phyloP scores from a whole-genome alignment of 1,140 invertebrate genomes.

The Achroia grisella region DNA sequence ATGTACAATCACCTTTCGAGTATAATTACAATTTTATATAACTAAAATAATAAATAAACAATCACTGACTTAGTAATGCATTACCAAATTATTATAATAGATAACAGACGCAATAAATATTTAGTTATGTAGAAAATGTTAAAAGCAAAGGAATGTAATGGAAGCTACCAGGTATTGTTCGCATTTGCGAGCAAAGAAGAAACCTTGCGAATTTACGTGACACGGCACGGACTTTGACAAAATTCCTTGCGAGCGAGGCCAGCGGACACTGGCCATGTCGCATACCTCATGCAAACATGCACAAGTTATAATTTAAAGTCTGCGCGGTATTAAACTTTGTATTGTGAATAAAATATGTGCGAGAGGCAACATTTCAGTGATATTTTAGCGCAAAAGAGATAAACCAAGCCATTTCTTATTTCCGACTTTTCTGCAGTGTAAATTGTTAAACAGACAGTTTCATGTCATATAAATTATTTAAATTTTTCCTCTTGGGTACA shows the following conservation, averaged over 20 bases:
- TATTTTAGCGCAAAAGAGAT: slow-evolving; percentile 12
- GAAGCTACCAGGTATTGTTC: slow-evolving; percentile 1
- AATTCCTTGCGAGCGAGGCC: slow-evolving; percentile 39
- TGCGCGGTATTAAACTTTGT: slow-evolving; percentile 35
- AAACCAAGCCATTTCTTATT: slow-evolving; percentile 17
- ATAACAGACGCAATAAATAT: background rate
- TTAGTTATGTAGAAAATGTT: background rate
- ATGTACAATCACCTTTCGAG: no score
- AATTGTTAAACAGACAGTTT: slow-evolving; percentile 38
- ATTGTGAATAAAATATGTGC: slow-evolving; percentile 6
- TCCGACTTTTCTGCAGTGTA: slow-evolving; percentile 30
- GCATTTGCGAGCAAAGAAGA: slow-evolving; percentile 5
- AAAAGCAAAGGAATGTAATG: background rate
- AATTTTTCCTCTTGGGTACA: no score
- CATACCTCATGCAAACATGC: slow-evolving; percentile 51
- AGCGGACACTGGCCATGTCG: slow-evolving; percentile 39
- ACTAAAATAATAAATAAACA: no score
- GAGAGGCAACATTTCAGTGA: slow-evolving; percentile 3
- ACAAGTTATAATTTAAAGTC: slow-evolving; percentile 51
- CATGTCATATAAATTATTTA: slow-evolving; percentile 52
- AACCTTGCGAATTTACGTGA: slow-evolving; percentile 34
- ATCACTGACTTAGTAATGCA: no score
- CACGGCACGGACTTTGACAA: slow-evolving; percentile 44
- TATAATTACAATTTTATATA: background rate
- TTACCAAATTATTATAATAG: no score